Percentiles rank a stretch among this genome's conserved stretches.
phyloP scores from a whole-genome alignment of 2,113 vertebrate genomes.

The Motacilla alba region DNA sequence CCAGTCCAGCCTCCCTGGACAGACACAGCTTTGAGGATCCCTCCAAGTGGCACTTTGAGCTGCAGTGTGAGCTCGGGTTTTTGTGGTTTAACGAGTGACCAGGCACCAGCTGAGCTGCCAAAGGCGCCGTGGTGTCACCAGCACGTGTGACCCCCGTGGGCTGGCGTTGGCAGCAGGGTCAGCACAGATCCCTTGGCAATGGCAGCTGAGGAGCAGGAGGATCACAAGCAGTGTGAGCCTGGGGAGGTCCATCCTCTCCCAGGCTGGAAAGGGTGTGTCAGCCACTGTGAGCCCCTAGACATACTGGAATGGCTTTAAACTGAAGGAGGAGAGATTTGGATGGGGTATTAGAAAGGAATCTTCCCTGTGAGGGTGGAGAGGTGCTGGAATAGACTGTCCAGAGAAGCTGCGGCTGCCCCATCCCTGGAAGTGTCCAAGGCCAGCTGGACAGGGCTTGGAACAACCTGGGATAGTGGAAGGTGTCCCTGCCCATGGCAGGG shows the following conservation, averaged over 20 bases:
- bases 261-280: background rate
- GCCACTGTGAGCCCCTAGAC: background rate
- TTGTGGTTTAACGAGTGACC: background rate
- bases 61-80: background rate
- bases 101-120: background rate
- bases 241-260: background rate
- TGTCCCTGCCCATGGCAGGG: background rate
- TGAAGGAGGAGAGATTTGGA: background rate
- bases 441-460: fast-evolving
- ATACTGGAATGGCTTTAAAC: background rate
- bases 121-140: fast-evolving
- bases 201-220: background rate
- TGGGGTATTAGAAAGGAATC: background rate
- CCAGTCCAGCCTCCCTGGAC: background rate
- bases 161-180: fast-evolving
- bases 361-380: background rate
- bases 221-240: background rate
- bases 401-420: background rate
- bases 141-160: fast-evolving
- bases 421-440: background rate
- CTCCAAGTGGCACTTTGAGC: background rate
- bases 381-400: background rate
- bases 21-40: background rate
- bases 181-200: background rate
- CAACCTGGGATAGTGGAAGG: background rate